Conservation (phyloP, 2,797 vertebrate genomes). For the Melanotaenia trifasciata region DNA sequence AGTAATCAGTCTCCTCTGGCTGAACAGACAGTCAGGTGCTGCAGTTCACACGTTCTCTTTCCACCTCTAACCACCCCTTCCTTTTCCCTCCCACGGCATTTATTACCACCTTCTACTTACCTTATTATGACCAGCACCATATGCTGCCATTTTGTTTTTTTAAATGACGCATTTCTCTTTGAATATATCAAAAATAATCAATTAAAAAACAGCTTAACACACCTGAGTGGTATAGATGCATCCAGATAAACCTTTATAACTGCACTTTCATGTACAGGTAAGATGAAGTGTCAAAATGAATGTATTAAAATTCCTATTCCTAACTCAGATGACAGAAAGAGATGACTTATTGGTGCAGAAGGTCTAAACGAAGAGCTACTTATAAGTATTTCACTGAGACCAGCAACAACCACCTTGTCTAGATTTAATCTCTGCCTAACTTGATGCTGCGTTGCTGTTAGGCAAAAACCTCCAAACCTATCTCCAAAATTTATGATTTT, state of each 20-base stretch:
- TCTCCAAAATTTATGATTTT: too few relatives aligned
- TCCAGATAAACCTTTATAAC: slow-evolving; percentile 27
- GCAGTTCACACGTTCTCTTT: slow-evolving; percentile 33
- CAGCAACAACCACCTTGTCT: slow-evolving; percentile 6
- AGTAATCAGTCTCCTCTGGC: slow-evolving; percentile 50
- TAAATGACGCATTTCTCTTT: slow-evolving; percentile 5
- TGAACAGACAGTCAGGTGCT: slow-evolving; percentile 20
- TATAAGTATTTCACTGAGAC: too few relatives aligned
- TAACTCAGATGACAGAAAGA: slow-evolving; percentile 31
- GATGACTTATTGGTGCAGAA: slow-evolving; percentile 2
- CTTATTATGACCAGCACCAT: neutral
- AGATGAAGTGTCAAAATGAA: slow-evolving; percentile 57
- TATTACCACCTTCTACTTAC: neutral
- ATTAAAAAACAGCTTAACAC: slow-evolving; percentile 6
- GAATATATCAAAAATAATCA: slow-evolving; percentile 11
- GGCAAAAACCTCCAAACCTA: too few relatives aligned
- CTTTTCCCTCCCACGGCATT: neutral
- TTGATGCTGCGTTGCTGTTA: neutral
- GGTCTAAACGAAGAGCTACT: too few relatives aligned
- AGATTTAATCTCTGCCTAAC: neutral
- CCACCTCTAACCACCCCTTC: slow-evolving; percentile 7
- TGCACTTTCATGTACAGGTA: slow-evolving; percentile 24
- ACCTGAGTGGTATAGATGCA: neutral
- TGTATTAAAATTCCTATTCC: slow-evolving; percentile 46
- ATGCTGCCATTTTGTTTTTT: slow-evolving; percentile 2